Conservation (phyloP, 2,888 invertebrate genomes). For the Cremastinae sp. region DNA sequence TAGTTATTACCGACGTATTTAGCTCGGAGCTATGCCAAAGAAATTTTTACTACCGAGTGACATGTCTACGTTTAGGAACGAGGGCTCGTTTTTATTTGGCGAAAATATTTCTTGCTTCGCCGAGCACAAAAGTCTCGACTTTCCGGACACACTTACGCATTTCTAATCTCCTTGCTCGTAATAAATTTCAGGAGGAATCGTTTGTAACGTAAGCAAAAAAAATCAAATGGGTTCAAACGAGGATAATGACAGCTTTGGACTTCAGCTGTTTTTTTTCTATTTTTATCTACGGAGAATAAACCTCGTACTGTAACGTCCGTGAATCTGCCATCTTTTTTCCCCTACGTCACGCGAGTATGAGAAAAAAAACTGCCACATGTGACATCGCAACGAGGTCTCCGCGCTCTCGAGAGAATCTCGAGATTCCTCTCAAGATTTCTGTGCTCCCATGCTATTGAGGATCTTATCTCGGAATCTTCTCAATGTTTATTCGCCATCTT, state of each 20-base stretch:
- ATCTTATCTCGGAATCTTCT: constrained; percentile 33
- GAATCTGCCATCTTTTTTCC: constrained; percentile 17
- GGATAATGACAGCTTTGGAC: constrained; percentile 47
- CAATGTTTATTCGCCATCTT: constrained; percentile 2
- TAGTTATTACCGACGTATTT: constrained; percentile 26
- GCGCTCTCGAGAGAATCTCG: constrained; percentile 4
- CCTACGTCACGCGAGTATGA: not conserved
- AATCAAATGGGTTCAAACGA: constrained; percentile 5
- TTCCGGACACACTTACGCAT: constrained; percentile 16
- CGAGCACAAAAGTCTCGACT: constrained; percentile 55
- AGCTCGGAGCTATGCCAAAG: constrained; percentile 39
- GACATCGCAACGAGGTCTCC: constrained; percentile 51
- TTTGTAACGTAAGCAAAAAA: not conserved
- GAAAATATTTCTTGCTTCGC: constrained; percentile 46
- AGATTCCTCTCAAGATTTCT: constrained; percentile 42
- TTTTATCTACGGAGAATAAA: constrained; percentile 18
- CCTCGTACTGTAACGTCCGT: constrained; percentile 7
- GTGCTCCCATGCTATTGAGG: constrained; percentile 12
- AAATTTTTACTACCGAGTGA: constrained; percentile 50
- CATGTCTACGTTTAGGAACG: constrained; percentile 5
- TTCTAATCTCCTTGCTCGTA: constrained; percentile 20
- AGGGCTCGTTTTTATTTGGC: constrained; percentile 57
- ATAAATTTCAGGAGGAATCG: constrained; percentile 54
- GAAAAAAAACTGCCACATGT: constrained; percentile 33
- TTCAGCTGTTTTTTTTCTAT: not conserved